Evolutionary conservation across 1,140 invertebrate species (phyloP), one percentile per base, ranked within the genome.

Genomic region (Neodiprion virginianus): DNA sequence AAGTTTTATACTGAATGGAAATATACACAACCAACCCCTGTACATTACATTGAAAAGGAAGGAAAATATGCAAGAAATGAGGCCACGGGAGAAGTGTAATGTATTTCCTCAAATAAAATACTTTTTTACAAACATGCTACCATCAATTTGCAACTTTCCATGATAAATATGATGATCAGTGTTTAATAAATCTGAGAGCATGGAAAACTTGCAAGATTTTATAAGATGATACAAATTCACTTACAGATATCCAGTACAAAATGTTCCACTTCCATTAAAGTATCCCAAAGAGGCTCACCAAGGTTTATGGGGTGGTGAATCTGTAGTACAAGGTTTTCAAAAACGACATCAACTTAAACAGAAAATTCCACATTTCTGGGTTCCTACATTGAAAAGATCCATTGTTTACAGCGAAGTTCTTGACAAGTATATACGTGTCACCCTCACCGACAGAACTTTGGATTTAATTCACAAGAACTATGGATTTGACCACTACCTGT

Each of bases 221-320:
- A 71, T 70, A 68, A 23, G 69, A 75, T 78, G 68, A 47, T 72
- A 73, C 72, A 49, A 73, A 68, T 74, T 73, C 73, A 66, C 74
- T 87, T 88, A 21, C 77, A 93, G 92, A 40, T 77, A 85, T 71
- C 92, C 91, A 17, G 88, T 96, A 40, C 93, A 96, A 85, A 95
- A 97, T 90, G 79, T 93, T 73, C 92, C 94, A n/a, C 88, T 99
- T 23, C 94, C 93, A 3, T 79, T 98, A 0, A 90, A 91, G 73
- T 94, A 93, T 84, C 95, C 97, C 3, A 89, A 92, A 72, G 96
- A 99, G 89, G 87, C 93, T 73, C 88, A 99, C 85, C 71, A 94
- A 70, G 97, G 97, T 28, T 90, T 99, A 71, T 99, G 97, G 97
- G 98, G 97, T 77, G 98, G 98, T 8, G 98, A 99, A 90, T 96